Percentiles rank a stretch among this genome's conserved stretches.
These are phyloP conservation scores for Diplosoma virens DNA, from an alignment of 23 tunicate genomes.

Conservation along the genomic window DNA sequence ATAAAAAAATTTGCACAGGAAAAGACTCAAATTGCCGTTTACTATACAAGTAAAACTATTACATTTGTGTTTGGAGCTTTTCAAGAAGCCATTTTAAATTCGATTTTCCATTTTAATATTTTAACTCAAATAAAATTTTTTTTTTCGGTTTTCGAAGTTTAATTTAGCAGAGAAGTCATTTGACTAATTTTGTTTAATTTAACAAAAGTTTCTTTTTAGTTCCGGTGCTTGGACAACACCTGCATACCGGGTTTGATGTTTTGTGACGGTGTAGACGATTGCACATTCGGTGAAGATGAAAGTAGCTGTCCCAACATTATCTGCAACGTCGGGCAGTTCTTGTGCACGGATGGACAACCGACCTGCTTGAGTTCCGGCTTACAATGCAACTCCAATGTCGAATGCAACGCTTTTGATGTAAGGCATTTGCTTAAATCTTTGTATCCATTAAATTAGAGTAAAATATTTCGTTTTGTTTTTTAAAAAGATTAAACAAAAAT, in stretches of 20 bases:
- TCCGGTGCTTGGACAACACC: conserved; percentile 76
- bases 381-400: conserved; percentile 56
- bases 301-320: conserved; percentile 37
- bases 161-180: too few species aligned
- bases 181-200: background rate
- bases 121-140: too few species aligned
- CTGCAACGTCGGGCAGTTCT: conserved; percentile 60
- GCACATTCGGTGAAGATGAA: conserved; percentile 78
- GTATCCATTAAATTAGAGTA: too few species aligned
- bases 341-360: conserved; percentile 35
- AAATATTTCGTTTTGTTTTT: too few species aligned
- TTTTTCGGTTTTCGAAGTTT: too few species aligned
- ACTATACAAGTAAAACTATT: too few species aligned
- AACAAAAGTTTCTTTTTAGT: conserved; percentile 40
- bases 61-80: too few species aligned
- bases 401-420: conserved; percentile 44
- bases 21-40: too few species aligned
- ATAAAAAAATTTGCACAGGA: too few species aligned
- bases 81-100: too few species aligned
- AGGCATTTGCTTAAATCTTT: background rate
- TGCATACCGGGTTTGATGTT: conserved; percentile 60
- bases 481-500: too few species aligned
- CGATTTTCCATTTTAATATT: too few species aligned
- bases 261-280: conserved; percentile 92
- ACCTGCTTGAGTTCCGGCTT: conserved; percentile 39